Evolutionary conservation across 2,797 vertebrate genomes (phyloP), one percentile per base, ranked within the genome.

Genomic region (Typhlichthys eigenmanni): DNA sequence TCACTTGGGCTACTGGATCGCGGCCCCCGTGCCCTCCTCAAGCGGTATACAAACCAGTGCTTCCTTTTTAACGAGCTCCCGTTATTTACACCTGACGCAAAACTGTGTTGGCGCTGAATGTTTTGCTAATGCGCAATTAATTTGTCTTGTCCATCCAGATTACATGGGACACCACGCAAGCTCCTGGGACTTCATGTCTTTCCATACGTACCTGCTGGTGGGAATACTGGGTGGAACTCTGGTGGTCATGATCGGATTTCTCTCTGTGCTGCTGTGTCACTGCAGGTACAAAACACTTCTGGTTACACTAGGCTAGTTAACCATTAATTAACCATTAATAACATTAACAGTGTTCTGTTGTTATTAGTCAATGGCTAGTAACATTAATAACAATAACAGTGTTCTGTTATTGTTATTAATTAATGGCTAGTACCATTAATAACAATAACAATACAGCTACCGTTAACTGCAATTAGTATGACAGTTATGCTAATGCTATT

Each of bases 1-100:
- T 47, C 94, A 95, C 61, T 76, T 98, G 59, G 97, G 96, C 13
- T 94, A 95, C 86, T 98, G 96, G 97, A 92, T 98, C 29, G 97
- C 95, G 51, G 95, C 97, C 60, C 93, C 93, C 0, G 77, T 93
- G 66, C 94, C 94, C 64, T 91, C 92, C 49, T 72, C 90, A 0
- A 92, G 87, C 83, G 94, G 96, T 98, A 93, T 12, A 24, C 2
- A 7, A 50, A 47, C 34, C 34, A 1, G 2, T 14, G 19, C 12
- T 13, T 54, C 5, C 29, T 29, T 17, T 4, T 12, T 12, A 24
- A 47, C 3, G 47, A 12, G 12, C 47, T 13, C 4, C 13, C 19
- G 12, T 54, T 32, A 29, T 32, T 4, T 7, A 54, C 0, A 47
- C 58, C 13, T 56, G 38, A 19, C 16, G 13, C 17, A 11, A 5